These are phyloP conservation scores for Gerris lacustris DNA, from an alignment of 2,888 invertebrate genomes.

Conservation along the genomic window DNA sequence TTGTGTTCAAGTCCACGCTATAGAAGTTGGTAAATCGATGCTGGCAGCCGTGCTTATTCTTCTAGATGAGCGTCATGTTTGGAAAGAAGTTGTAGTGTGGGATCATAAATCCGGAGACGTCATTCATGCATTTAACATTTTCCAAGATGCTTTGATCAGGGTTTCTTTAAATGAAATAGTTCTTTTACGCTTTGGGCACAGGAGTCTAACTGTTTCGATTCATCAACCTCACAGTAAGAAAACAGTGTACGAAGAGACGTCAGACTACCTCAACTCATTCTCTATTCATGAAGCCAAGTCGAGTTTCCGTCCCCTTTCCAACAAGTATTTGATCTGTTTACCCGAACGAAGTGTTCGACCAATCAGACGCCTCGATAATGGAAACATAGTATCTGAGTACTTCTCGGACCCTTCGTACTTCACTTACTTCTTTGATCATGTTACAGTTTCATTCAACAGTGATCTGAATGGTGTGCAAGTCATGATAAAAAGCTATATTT, in stretches of 20 bases:
- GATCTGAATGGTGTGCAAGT: neutral
- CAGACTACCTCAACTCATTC: neutral
- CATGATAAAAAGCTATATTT: slow-evolving; percentile 1
- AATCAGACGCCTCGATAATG: neutral
- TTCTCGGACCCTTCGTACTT: neutral
- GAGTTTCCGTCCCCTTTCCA: neutral
- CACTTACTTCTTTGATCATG: neutral
- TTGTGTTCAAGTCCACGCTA: neutral
- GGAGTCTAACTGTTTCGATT: neutral
- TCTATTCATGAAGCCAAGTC: neutral
- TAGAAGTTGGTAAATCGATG: slow-evolving; percentile 2
- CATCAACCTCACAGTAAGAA: neutral
- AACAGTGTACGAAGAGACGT: neutral
- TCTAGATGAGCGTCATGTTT: neutral
- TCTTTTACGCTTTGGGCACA: neutral
- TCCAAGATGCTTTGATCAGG: slow-evolving; percentile 1
- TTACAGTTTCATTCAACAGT: neutral
- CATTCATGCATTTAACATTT: slow-evolving; percentile 4
- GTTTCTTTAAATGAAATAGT: neutral
- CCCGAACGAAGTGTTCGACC: neutral
- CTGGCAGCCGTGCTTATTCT: neutral
- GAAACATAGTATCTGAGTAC: neutral
- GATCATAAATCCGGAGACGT: neutral
- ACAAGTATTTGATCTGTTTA: neutral
- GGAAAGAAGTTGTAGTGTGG: slow-evolving; percentile 2